Percentiles rank a stretch among this genome's conserved stretches.
These are phyloP conservation scores for Phaethon lepturus DNA, from an alignment of 2,113 vertebrate genomes.

Conservation along the genomic window DNA sequence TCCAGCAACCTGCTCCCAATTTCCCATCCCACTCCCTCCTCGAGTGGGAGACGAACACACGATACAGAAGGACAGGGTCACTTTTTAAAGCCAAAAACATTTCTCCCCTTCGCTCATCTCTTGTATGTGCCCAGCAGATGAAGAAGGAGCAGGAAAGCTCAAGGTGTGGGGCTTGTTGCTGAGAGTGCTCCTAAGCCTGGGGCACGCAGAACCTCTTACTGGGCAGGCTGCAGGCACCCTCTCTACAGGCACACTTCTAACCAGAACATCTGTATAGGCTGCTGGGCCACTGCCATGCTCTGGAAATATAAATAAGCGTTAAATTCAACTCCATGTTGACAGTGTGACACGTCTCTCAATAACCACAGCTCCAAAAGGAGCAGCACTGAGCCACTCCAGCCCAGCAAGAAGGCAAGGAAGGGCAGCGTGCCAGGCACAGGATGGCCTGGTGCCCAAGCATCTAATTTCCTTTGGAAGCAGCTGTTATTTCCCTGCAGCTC, in stretches of 20 bases:
- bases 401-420: background rate
- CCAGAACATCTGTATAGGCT: conserved; percentile 42
- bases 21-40: background rate
- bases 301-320: conserved; percentile 53
- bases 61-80: background rate
- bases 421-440: background rate
- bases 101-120: background rate
- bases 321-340: conserved; percentile 47
- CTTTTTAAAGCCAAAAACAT: background rate
- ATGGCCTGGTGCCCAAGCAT: conserved; percentile 29
- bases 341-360: conserved; percentile 46
- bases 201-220: fast-evolving
- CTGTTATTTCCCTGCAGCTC: conserved; percentile 20
- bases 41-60: fast-evolving
- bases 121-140: background rate
- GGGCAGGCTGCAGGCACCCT: background rate
- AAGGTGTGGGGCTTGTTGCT: background rate
- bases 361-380: conserved; percentile 55
- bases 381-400: background rate
- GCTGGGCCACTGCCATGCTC: background rate
- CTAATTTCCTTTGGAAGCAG: conserved; percentile 47
- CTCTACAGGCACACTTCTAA: background rate
- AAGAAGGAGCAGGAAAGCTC: background rate
- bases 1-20: background rate
- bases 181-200: background rate